Evolutionary conservation across 2,113 vertebrate genomes (phyloP).

Genomic region (Amazona guildingii): DNA sequence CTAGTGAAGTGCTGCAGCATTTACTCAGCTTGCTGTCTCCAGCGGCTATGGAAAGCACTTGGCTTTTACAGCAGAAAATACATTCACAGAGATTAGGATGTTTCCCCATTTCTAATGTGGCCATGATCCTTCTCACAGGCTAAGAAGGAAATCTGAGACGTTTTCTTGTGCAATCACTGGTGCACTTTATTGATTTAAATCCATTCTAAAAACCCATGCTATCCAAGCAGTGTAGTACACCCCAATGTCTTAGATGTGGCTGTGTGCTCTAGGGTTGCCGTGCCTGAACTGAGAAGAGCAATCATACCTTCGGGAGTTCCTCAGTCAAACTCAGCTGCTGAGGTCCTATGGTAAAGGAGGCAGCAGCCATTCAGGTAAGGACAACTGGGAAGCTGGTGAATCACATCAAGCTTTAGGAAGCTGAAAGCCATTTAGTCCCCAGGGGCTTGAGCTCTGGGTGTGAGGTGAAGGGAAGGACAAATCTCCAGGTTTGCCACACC

Average conservation of each 20-base stretch:
- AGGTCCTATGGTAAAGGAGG: not conserved
- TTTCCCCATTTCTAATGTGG: not conserved
- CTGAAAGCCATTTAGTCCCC: not conserved
- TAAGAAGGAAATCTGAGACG: not conserved
- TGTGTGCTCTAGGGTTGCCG: not conserved
- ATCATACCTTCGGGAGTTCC: not conserved
- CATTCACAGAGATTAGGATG: not conserved
- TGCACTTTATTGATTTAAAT: not conserved
- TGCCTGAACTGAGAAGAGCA: not conserved
- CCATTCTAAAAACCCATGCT: not conserved
- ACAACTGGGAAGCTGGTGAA: not conserved
- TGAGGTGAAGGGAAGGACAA: not conserved
- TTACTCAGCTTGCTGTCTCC: not conserved
- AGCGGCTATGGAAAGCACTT: not conserved
- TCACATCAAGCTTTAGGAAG: not conserved
- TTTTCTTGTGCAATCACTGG: not conserved
- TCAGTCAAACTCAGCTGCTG: not conserved
- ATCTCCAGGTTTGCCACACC: not conserved
- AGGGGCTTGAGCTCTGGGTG: not conserved
- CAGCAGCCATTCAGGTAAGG: not conserved
- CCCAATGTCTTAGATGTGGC: accelerated
- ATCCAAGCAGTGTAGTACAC: not conserved
- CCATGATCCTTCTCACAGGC: not conserved
- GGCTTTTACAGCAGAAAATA: not conserved
- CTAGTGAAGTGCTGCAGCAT: not conserved